A percentile compares a stretch with the other conserved stretches of the same genome.
phyloP scores from a whole-genome alignment of 2,797 vertebrate species.

The Clamator glandarius region DNA sequence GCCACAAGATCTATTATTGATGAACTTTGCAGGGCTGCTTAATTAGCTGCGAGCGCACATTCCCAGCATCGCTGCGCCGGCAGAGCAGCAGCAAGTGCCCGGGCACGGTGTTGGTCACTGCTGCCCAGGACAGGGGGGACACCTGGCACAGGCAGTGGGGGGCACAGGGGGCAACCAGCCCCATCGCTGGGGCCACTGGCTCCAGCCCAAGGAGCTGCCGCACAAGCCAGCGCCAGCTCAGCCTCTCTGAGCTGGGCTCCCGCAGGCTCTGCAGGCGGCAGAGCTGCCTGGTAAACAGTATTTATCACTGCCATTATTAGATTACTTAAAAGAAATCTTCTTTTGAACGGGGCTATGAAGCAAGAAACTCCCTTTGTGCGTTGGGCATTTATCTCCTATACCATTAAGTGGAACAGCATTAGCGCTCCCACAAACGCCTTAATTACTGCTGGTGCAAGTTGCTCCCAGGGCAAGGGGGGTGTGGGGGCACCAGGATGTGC shows the following conservation, averaged over 20 bases:
- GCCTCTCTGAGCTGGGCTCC: not conserved
- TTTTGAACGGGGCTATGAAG: not conserved
- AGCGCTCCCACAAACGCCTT: not conserved
- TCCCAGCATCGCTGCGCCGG: conserved; percentile 11
- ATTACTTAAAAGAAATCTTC: not conserved
- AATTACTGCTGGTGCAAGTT: not conserved
- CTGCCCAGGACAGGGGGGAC: not conserved
- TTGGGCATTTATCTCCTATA: not conserved
- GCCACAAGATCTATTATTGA: conserved; percentile 86
- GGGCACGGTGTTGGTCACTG: rapidly evolving
- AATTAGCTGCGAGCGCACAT: conserved; percentile 79
- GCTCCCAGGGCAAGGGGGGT: rapidly evolving
- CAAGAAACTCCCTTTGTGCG: not conserved
- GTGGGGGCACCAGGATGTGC: not conserved
- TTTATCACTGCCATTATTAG: not conserved
- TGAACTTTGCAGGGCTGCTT: conserved; percentile 82
- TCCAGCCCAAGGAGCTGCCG: too few species aligned
- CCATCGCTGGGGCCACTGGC: not conserved
- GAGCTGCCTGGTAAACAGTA: not conserved
- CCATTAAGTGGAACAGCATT: not conserved
- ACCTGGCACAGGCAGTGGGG: rapidly evolving
- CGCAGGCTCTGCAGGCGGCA: not conserved
- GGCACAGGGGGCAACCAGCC: not conserved
- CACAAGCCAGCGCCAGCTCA: not conserved
- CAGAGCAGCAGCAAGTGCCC: rapidly evolving